phyloP scores from a whole-genome alignment of 2,797 vertebrate species.

The Tragelaphus eurycerus region DNA sequence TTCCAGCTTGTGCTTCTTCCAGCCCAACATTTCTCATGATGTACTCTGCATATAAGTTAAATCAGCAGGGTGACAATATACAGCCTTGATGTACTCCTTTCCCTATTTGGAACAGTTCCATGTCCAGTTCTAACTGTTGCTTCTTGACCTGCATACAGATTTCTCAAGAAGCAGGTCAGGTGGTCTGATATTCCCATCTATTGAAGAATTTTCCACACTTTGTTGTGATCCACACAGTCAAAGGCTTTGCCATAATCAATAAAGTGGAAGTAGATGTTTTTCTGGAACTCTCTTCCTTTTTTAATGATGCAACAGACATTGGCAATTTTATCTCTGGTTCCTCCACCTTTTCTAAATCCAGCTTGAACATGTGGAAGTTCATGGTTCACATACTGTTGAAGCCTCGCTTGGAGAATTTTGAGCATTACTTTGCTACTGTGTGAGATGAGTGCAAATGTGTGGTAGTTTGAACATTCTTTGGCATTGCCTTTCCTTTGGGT shows the following conservation, averaged over 20 bases:
- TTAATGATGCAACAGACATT: rapidly evolving
- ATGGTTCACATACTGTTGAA: neutral
- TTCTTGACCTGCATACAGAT: too few relatives aligned
- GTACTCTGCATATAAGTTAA: neutral
- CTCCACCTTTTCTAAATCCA: neutral
- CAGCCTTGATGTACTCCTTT: neutral
- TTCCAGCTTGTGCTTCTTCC: neutral
- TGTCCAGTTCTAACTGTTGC: too few relatives aligned
- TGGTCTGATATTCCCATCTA: too few relatives aligned
- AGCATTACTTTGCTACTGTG: neutral
- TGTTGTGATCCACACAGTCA: too few relatives aligned
- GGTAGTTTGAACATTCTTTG: neutral
- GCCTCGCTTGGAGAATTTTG: neutral
- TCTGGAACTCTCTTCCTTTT: neutral
- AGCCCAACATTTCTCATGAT: neutral
- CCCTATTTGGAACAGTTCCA: too few relatives aligned
- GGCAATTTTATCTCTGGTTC: neutral
- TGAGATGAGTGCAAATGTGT: neutral
- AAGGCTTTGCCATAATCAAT: too few relatives aligned
- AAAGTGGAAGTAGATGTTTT: neutral
- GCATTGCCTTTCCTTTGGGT: neutral
- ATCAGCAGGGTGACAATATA: neutral
- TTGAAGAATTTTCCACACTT: too few relatives aligned
- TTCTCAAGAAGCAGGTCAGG: too few relatives aligned
- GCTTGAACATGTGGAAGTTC: neutral